Evolutionary conservation across 2,888 invertebrate species (phyloP).

Genomic region (Bombyx huttoni): DNA sequence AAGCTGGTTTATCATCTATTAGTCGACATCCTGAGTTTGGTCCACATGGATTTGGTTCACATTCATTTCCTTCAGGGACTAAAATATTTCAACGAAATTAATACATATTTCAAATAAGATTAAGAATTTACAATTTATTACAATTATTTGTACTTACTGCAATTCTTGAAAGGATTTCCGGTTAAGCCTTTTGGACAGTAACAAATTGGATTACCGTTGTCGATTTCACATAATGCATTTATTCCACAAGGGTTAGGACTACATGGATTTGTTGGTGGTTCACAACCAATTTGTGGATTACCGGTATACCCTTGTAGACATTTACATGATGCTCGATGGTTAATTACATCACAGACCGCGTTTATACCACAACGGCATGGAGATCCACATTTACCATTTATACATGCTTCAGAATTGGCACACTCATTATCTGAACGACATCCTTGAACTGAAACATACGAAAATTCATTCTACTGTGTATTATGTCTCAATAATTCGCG

Average conservation of each 20-base stretch:
- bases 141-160: constrained; percentile 78
- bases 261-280: constrained; percentile 83
- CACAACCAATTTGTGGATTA: constrained; percentile 80
- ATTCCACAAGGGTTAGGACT: constrained; percentile 90
- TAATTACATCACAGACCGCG: constrained; percentile 85
- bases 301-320: constrained; percentile 87
- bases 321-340: constrained; percentile 85
- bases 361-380: constrained; percentile 85
- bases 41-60: constrained; percentile 87
- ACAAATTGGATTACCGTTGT: constrained; percentile 89
- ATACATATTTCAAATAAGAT: not conserved
- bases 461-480: too few species aligned
- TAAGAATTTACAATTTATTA: not conserved
- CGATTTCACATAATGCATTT: constrained; percentile 87
- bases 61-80: constrained; percentile 92
- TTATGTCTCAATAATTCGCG: too few species aligned
- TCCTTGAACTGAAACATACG: constrained; percentile 70
- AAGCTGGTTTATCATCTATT: constrained; percentile 81
- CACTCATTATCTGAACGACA: constrained; percentile 82
- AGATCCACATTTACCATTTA: constrained; percentile 81
- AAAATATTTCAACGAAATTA: constrained; percentile 24
- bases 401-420: constrained; percentile 80
- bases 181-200: constrained; percentile 91
- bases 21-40: constrained; percentile 86
- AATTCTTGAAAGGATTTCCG: constrained; percentile 91